Base-by-base conservation (phyloP, 2,797 vertebrate genomes). In the Hemitrygon akajei region DNA sequence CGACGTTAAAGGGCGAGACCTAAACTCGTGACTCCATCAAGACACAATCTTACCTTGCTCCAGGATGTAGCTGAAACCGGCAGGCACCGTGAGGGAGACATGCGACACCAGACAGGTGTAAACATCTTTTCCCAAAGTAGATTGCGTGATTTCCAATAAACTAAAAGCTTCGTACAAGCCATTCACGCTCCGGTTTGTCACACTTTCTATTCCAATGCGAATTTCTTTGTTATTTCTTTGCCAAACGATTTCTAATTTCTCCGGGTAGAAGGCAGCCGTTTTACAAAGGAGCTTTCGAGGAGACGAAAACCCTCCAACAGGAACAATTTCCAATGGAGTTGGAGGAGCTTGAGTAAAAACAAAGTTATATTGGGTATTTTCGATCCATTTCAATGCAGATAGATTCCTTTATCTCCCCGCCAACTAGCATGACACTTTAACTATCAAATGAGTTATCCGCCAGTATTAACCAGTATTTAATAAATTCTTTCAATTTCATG, bases 351-450 rank as follows among this genome's bases (percentile, higher is more conserved):
- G 7, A 87, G n/a, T 27, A 6, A 63, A 63, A 63, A 27, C 1
- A 27, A 25, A 1, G 22, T 20, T 73, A 73, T 73, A 4, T 73
- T 77, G 30, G 11, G 10, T 11, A 4, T n/a, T n/a, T 77, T 20
- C n/a, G n/a, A 14, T 14, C 1, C 14, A 60, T 60, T 60, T 63
- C 18, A 60, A 16, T 7, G 1, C 30, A 7, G 25, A 60, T 56
- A n/a, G 7, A n/a, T 3, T 87, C 0, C 4, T n/a, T 63, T 63
- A 0, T 16, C 12, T 7, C 27, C 30, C 0, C 1, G 11, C 27
- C 11, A 30, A 16, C 30, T 87, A 12, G 2, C 30, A 27, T n/a
- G 30, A 47, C 1, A 60, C 47, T 3, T 58, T 14, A n/a, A 6
- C 14, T 4, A 47, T 58, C 1, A 63, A 14, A 63, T n/a, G n/a